Percentiles rank a stretch among this genome's conserved stretches.
Evolutionary conservation across 2,113 vertebrate species (phyloP).

Genomic region (Acinonyx jubatus): DNA sequence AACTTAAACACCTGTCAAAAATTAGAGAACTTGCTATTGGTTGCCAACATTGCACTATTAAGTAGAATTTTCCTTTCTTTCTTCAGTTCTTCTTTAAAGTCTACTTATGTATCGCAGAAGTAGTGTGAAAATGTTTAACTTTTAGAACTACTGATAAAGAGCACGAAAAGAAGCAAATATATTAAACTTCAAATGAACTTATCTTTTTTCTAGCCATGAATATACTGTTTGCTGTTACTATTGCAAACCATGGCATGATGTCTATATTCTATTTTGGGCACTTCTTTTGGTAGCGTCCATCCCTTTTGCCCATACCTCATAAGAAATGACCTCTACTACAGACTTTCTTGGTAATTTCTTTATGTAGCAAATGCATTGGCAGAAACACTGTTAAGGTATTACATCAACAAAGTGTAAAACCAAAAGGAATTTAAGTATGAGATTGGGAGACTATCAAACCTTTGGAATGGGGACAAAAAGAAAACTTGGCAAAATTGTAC

Average conservation of each 20-base stretch:
- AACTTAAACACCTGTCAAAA: neutral
- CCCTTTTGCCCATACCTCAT: neutral
- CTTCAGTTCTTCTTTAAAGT: neutral
- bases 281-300: neutral
- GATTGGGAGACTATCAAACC: neutral
- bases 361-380: neutral
- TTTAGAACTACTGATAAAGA: neutral
- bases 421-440: neutral
- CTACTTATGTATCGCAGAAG: neutral
- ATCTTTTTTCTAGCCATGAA: neutral
- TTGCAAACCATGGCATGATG: neutral
- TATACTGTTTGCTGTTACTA: neutral
- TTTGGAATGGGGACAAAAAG: neutral
- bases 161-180: neutral
- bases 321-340: neutral
- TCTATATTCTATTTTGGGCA: neutral
- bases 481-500: neutral
- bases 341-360: neutral
- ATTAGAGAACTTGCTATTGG: neutral
- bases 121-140: neutral
- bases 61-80: neutral
- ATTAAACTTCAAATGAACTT: neutral
- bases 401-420: neutral
- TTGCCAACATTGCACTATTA: neutral
- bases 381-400: neutral